Conservation (phyloP, 1,140 invertebrate genomes). For the Bombus terrestris region DNA sequence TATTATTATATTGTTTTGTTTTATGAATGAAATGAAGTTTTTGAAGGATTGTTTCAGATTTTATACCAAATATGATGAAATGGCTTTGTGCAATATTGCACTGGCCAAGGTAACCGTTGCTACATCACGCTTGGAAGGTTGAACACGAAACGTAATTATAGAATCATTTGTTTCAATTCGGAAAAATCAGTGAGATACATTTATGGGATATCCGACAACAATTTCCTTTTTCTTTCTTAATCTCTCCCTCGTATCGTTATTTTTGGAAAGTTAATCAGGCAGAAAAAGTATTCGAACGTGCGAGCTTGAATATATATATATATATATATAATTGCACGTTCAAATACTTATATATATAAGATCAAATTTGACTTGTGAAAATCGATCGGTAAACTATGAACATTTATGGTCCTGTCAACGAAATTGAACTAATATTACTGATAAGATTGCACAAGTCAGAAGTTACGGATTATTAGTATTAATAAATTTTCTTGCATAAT, state of each 20-base stretch:
- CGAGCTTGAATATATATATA: no score
- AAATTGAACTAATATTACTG: no score
- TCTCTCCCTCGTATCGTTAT: neutral
- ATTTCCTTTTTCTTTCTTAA: neutral
- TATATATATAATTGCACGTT: no score
- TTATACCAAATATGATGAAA: neutral
- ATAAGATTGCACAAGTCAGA: no score
- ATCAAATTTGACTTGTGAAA: no score
- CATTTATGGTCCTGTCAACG: no score
- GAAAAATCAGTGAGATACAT: slow-evolving; percentile 32
- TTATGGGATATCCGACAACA: neutral
- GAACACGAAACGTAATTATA: slow-evolving; percentile 27
- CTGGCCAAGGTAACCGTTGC: neutral
- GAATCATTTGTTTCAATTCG: slow-evolving; percentile 29
- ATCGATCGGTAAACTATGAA: no score
- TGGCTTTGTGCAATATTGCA: neutral
- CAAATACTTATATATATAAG: no score
- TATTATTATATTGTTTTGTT: no score
- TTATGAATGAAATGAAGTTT: neutral
- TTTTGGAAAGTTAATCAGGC: neutral
- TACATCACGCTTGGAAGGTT: neutral
- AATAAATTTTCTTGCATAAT: no score
- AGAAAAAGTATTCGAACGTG: neutral
- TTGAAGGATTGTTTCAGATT: neutral
- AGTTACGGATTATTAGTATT: no score